A percentile compares a stretch with the other conserved stretches of the same genome.
Conservation (phyloP, 2,888 invertebrate species). For the Tribolium freemani region DNA sequence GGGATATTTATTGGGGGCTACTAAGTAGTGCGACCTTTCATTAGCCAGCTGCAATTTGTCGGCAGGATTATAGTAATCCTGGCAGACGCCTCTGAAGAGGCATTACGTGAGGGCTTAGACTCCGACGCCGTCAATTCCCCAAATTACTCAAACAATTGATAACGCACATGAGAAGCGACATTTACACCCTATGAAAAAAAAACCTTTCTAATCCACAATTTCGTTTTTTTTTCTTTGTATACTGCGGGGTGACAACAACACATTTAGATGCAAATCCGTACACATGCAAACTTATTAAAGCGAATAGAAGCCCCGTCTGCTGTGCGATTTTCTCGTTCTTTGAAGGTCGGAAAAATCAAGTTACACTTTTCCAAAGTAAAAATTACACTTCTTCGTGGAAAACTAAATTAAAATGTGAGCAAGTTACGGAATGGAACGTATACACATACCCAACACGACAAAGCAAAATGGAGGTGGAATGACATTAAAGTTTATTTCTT, state of each 20-base stretch:
- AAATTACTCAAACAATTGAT: conserved; percentile 28
- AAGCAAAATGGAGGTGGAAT: conserved; percentile 36
- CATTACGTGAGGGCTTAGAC: conserved; percentile 32
- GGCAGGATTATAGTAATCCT: conserved; percentile 42
- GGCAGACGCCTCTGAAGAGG: conserved; percentile 30
- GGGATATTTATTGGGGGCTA: conserved; percentile 36
- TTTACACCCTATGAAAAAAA: neutral
- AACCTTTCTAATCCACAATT: too few relatives aligned
- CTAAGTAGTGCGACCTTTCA: conserved; percentile 43
- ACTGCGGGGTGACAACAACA: neutral
- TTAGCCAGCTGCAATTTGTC: conserved; percentile 47
- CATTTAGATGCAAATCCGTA: neutral
- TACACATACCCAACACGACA: conserved; percentile 19
- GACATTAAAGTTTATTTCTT: conserved; percentile 41
- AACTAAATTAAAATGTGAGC: conserved; percentile 38
- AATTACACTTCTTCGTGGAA: neutral
- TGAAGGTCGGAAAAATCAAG: conserved; percentile 7
- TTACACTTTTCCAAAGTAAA: neutral
- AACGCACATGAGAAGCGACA: conserved; percentile 6
- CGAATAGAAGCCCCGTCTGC: neutral
- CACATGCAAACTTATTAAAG: neutral
- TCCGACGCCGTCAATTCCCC: conserved; percentile 15
- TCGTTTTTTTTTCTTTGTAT: too few relatives aligned
- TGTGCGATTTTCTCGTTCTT: neutral
- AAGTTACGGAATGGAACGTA: conserved; percentile 31